phyloP scores from a whole-genome alignment of 2,888 invertebrate species.

The Limnephilus rhombicus region DNA sequence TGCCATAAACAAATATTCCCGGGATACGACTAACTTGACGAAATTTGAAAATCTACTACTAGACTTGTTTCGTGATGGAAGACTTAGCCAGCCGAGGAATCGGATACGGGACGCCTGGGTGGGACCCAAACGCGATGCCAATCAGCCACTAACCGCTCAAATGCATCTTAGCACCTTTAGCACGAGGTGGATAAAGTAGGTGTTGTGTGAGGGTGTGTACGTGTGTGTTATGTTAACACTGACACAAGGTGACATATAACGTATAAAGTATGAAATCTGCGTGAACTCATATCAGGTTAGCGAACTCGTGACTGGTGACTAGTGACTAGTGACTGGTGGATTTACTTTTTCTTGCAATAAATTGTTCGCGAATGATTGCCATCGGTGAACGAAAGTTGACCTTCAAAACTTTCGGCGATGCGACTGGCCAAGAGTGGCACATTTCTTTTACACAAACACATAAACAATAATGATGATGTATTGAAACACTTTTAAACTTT shows the following conservation, averaged over 20 bases:
- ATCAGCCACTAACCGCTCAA: too few species aligned
- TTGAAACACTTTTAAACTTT: too few species aligned
- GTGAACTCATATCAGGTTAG: conserved; percentile 39
- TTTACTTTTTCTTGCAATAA: conserved; percentile 60
- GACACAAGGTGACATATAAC: not conserved
- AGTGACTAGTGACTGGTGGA: conserved; percentile 7
- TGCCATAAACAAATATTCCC: too few species aligned
- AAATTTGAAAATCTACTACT: too few species aligned
- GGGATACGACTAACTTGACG: too few species aligned
- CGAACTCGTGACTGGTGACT: conserved; percentile 51
- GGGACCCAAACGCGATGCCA: too few species aligned
- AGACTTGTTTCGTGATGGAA: too few species aligned
- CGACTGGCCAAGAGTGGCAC: conserved; percentile 45
- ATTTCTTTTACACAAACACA: conserved; percentile 10
- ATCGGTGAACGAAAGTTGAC: conserved; percentile 51
- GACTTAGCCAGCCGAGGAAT: too few species aligned
- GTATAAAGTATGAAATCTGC: not conserved
- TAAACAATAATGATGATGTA: not conserved
- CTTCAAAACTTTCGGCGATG: conserved; percentile 45
- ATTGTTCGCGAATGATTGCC: conserved; percentile 48
- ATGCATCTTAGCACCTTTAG: not conserved
- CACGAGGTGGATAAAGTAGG: not conserved
- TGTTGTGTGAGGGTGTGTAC: too few species aligned
- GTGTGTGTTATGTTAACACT: not conserved
- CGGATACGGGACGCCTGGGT: too few species aligned